Percentiles rank a stretch among this genome's conserved stretches.
phyloP scores from a whole-genome alignment of 2,888 invertebrate genomes.

The Polydesmus complanatus region DNA sequence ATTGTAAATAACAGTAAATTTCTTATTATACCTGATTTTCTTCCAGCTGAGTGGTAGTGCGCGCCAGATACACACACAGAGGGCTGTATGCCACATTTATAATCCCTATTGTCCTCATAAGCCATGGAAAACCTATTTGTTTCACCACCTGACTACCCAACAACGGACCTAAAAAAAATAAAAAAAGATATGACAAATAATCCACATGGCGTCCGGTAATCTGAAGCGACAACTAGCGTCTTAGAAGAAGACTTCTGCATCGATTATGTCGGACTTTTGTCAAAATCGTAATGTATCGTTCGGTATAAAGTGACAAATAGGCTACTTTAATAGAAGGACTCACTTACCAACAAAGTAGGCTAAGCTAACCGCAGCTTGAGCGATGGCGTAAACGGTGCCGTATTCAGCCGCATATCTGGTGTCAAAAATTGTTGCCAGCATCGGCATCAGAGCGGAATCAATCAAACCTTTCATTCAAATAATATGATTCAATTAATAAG shows the following conservation, averaged over 20 bases:
- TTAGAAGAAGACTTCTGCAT: no score
- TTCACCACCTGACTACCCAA: constrained; percentile 56
- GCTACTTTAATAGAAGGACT: no score
- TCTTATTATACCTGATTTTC: constrained; percentile 21
- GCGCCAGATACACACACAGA: constrained; percentile 37
- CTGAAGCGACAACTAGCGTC: no score
- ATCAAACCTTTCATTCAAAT: constrained; percentile 38
- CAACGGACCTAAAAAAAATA: constrained; percentile 54
- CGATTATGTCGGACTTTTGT: no score
- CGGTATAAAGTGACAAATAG: no score
- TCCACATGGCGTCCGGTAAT: no score
- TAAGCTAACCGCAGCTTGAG: constrained; percentile 64
- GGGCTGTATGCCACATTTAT: constrained; percentile 55
- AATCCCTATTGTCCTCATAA: constrained; percentile 55
- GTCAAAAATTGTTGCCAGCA: constrained; percentile 55
- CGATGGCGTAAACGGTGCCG: constrained; percentile 66
- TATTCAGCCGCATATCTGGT: constrained; percentile 46
- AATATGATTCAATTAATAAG: neutral
- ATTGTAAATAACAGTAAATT: neutral
- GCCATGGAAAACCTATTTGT: constrained; percentile 54
- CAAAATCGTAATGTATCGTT: no score
- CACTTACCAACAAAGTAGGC: constrained; percentile 60
- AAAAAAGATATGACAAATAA: no score
- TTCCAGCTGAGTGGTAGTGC: constrained; percentile 16
- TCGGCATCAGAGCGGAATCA: constrained; percentile 64